These are phyloP conservation scores for Eristalis pertinax DNA, from an alignment of 2,888 invertebrate species.

Conservation along the genomic window DNA sequence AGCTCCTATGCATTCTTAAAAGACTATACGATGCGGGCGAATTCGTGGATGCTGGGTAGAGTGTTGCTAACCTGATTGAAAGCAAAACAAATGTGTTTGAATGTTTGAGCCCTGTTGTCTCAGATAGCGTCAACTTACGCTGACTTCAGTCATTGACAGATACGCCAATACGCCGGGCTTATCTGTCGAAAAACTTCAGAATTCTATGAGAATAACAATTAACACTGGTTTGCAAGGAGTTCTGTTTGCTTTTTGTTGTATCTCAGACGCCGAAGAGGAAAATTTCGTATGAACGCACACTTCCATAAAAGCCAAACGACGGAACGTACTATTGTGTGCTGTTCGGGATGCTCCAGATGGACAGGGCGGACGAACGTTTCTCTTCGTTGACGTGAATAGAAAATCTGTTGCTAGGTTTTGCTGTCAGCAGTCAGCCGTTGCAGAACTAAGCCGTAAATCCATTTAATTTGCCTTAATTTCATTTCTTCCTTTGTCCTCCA, in stretches of 20 bases:
- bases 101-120: neutral
- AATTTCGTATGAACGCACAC: constrained; percentile 17
- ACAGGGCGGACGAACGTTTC: constrained; percentile 16
- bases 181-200: neutral
- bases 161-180: neutral
- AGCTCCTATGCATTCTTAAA: too few species aligned
- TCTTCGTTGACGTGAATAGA: neutral
- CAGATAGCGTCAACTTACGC: neutral
- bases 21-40: too few species aligned
- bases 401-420: neutral
- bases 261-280: constrained; percentile 2
- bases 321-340: constrained; percentile 17
- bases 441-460: constrained; percentile 42
- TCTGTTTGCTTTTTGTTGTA: neutral
- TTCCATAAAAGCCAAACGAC: neutral
- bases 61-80: too few species aligned
- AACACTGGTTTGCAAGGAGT: constrained; percentile 6
- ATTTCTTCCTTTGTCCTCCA: constrained; percentile 39
- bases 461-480: constrained; percentile 52
- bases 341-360: constrained; percentile 30
- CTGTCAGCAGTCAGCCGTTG: neutral
- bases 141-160: neutral
- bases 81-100: too few species aligned
- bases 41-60: too few species aligned
- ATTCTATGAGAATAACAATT: neutral